These are phyloP conservation scores for Eristalinus sepulchralis DNA, from an alignment of 2,888 invertebrate genomes.

Conservation along the genomic window DNA sequence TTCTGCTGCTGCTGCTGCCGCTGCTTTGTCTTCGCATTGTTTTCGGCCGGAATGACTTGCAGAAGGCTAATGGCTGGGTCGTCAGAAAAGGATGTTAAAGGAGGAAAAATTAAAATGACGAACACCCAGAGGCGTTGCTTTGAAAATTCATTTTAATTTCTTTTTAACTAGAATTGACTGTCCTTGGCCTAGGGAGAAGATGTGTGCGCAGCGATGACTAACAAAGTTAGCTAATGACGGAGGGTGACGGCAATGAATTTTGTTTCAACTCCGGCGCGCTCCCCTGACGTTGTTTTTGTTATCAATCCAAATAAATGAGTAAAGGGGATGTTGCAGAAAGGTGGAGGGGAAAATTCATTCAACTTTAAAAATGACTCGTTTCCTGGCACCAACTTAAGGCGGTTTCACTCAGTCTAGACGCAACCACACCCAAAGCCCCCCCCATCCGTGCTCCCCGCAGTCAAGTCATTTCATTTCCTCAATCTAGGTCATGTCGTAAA, in stretches of 20 bases:
- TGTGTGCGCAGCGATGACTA: neutral
- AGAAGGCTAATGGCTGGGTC: neutral
- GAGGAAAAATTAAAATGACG: neutral
- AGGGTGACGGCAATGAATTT: neutral
- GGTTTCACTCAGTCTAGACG: no score
- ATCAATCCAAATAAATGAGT: no score
- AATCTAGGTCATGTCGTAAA: neutral
- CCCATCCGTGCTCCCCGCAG: no score
- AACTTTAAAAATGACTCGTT: no score
- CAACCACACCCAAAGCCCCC: no score
- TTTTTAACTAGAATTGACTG: neutral
- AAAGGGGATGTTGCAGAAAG: no score
- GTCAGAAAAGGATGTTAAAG: neutral
- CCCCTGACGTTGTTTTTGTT: no score
- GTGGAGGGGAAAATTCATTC: no score
- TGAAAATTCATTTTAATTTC: neutral
- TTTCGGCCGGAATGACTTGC: neutral
- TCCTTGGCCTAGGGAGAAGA: constrained; percentile 14
- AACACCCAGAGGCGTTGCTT: neutral
- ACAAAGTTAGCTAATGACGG: neutral
- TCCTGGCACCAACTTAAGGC: no score
- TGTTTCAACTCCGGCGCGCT: no score
- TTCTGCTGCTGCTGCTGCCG: neutral
- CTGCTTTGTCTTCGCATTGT: neutral
- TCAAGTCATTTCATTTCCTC: neutral